Base-by-base conservation (phyloP, 1,140 invertebrate genomes). In the Eueides isabella region DNA sequence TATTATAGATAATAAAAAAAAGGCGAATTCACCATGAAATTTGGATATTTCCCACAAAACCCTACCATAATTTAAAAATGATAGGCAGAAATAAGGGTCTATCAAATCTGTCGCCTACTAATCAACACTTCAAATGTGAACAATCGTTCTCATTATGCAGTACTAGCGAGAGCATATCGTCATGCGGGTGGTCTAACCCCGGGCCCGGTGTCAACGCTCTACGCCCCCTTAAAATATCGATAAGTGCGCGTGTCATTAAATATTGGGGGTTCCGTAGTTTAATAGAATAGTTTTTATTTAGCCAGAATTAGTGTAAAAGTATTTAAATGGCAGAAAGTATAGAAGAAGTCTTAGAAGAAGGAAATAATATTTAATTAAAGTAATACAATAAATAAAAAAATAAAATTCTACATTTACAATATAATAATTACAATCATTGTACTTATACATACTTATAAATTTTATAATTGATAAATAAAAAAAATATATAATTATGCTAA, bases 161-260 rank as follows among this genome's bases (percentile, higher is more conserved):
- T 19, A 44, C n/a, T 6, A 44, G 44, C 33, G 66, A 67, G 67
- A 69, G 48, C 48, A 41, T 31, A 55, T 26, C 23, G 55, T 69
- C 48, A 69, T 69, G 48, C 67, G 67, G 67, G 67, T 69, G 67
- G 67, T 75, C 67, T 63, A 68, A 63, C 48, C 48, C 48, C 48
- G 48, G 48, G 19, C 48, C 19, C 48, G 48, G 48, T 81, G 77
- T 79, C 80, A 79, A 72, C 75, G 75, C 71, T 65, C 68, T 74
- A 65, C 77, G 77, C 71, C 80, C 80, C 71, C 48, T 35, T 33
- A 30, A 69, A 61, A 68, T 33, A 68, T 23, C 28, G 16, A 55
- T 33, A 61, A 69, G 44, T 23, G 67, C 26, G 31, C 23, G 28
- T 26, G 12, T 5, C 3, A 19, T 33, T 35, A 69, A 5, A 61